phyloP scores from a whole-genome alignment of 1,140 invertebrate species.

The Argopecten irradians region DNA sequence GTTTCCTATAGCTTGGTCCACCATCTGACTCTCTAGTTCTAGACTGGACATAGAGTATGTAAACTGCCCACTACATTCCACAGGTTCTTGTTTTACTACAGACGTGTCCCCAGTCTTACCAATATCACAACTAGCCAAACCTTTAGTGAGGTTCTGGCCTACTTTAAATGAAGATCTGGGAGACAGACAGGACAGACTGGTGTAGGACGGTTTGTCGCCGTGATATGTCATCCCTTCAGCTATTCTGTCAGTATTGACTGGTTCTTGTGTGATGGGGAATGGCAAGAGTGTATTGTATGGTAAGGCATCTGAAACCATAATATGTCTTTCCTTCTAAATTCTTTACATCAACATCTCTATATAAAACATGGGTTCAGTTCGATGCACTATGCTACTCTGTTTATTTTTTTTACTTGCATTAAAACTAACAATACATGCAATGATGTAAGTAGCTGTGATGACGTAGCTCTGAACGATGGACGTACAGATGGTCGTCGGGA shows the following conservation, averaged over 20 bases:
- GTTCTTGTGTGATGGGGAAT: neutral
- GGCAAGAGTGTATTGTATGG: neutral
- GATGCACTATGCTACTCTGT: too few species aligned
- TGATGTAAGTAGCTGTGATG: too few species aligned
- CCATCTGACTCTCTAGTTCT: conserved; percentile 49
- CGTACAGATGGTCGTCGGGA: too few species aligned
- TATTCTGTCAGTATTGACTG: too few species aligned
- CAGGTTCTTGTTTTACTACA: neutral
- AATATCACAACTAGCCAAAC: neutral
- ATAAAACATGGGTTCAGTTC: too few species aligned
- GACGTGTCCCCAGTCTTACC: neutral
- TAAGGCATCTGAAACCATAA: neutral
- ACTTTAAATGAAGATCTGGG: neutral
- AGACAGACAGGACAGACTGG: neutral
- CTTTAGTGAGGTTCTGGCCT: neutral
- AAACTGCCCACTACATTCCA: neutral
- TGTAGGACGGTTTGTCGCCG: neutral
- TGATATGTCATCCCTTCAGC: neutral
- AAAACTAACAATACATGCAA: too few species aligned
- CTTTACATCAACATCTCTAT: too few species aligned
- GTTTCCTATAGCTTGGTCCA: conserved; percentile 54
- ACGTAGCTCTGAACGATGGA: too few species aligned
- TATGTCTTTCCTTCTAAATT: neutral
- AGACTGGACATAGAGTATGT: conserved; percentile 36
- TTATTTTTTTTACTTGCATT: too few species aligned